Conservation (phyloP, 2,113 vertebrate species). For the Columbina picui region DNA sequence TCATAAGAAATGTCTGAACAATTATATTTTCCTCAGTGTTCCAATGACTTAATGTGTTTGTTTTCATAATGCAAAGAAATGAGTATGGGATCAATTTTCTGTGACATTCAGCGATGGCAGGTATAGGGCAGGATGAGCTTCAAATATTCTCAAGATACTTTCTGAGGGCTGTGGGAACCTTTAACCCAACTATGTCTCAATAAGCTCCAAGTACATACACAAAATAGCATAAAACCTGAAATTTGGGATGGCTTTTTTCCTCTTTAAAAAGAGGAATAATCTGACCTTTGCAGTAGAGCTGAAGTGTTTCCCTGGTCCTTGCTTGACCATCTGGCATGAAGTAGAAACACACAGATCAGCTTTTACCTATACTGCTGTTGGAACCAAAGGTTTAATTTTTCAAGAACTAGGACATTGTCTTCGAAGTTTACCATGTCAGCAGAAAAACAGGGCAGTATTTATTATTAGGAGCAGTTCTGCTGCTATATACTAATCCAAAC, state of each 20-base stretch:
- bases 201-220: neutral
- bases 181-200: neutral
- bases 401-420: neutral
- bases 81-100: neutral
- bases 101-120: neutral
- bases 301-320: neutral
- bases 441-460: neutral
- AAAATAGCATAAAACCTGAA: neutral
- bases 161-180: neutral
- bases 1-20: neutral
- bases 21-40: neutral
- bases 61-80: neutral
- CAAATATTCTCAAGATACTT: neutral
- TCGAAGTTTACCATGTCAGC: neutral
- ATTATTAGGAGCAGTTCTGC: neutral
- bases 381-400: neutral
- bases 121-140: neutral
- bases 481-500: neutral
- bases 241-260: neutral
- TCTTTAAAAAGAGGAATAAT: neutral
- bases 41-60: neutral
- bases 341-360: neutral
- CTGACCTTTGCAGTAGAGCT: neutral
- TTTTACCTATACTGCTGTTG: neutral
- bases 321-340: neutral